Evolutionary conservation across 2,888 invertebrate species (phyloP).

Genomic region (Watsonalla binaria): DNA sequence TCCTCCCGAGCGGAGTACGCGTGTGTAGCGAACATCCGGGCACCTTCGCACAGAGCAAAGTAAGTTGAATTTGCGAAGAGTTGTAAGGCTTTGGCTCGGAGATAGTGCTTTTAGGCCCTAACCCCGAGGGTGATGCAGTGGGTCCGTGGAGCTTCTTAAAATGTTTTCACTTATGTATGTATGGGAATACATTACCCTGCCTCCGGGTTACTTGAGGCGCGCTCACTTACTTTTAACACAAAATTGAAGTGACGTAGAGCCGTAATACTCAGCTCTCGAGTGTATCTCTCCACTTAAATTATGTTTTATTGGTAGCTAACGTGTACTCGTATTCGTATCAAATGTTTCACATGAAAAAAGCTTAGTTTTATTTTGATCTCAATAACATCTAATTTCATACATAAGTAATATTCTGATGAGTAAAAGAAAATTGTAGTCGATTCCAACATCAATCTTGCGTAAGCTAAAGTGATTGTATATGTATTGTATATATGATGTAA

Average conservation of each 20-base stretch:
- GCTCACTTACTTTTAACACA: constrained; percentile 74
- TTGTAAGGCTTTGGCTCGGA: constrained; percentile 78
- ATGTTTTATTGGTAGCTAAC: constrained; percentile 67
- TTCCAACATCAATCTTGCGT: too few species aligned
- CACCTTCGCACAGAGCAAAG: constrained; percentile 71
- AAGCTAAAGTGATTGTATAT: too few species aligned
- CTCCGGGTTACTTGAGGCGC: constrained; percentile 72
- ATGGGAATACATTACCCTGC: constrained; percentile 77
- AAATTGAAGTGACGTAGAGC: constrained; percentile 77
- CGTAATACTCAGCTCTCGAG: constrained; percentile 64
- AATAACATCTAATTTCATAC: too few species aligned
- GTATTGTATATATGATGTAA: too few species aligned
- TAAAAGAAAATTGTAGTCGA: too few species aligned
- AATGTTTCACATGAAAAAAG: constrained; percentile 11
- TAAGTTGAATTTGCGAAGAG: constrained; percentile 79
- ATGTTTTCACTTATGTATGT: constrained; percentile 78
- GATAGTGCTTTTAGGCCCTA: constrained; percentile 80
- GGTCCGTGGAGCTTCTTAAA: constrained; percentile 77
- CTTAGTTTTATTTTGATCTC: not conserved
- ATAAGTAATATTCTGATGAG: too few species aligned
- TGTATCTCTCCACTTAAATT: constrained; percentile 71
- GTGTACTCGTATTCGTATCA: constrained; percentile 41
- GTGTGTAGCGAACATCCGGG: constrained; percentile 46
- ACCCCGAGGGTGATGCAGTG: constrained; percentile 77
- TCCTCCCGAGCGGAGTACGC: constrained; percentile 6